Evolutionary conservation across 2,113 vertebrate genomes (phyloP), one percentile per base, ranked within the genome.

Genomic region (Propithecus coquereli): DNA sequence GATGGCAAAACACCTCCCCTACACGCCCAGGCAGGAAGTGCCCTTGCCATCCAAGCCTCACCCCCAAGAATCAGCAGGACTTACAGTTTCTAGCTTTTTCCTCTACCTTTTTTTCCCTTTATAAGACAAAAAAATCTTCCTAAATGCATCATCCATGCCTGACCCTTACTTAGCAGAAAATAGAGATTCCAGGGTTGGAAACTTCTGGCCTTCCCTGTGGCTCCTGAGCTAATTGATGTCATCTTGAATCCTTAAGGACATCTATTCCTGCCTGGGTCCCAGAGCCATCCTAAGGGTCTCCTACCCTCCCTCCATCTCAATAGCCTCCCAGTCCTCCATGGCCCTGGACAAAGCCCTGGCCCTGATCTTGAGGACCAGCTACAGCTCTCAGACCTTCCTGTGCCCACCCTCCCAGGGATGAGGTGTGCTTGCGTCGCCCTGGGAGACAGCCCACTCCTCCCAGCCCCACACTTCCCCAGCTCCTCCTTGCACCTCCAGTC

Each of bases 151-250:
- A 47, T 47, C 27, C 22, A 40, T 17, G 34, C 34, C 50, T 40
- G 93, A 79, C 13, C 30, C 93, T 77, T 68, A 71, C 40, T 83
- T 52, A 89, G 43, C 63, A 86, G 63, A 87, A 95, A 91, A 43
- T 32, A 66, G 25, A 88, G 50, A 70, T 73, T 74, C 76, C 34
- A 40, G 83, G 22, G 32, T 73, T 57, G 73, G 37, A 54, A 87
- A 71, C 37, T 45, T 27, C 52, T 79, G 87, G 50, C 32, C 40
- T 79, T 45, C 43, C 52, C 8, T 0, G 18, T 61, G 80, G 54
- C 52, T 84, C 79, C 80, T 57, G 80, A 80, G 73, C 65, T 47
- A 73, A 80, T 1, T 27, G 81, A 86, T 84, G 7, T 66, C 87
- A 73, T 43, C 22, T 71, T 54, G 61, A 57, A 30, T 59, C 52